Conservation (phyloP, 2,113 vertebrate species). For the Elephas maximus region DNA sequence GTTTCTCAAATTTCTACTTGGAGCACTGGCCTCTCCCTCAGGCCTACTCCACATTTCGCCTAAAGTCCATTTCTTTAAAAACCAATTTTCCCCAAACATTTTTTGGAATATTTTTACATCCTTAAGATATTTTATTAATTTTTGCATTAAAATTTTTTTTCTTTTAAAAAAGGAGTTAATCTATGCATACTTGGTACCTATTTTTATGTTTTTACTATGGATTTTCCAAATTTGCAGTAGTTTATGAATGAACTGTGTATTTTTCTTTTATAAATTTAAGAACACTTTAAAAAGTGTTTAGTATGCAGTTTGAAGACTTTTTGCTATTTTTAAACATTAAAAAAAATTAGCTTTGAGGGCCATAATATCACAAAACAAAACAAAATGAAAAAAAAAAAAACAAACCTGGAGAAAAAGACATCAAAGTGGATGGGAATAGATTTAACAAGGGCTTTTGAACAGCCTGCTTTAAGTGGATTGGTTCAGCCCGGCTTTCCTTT, state of each 20-base stretch:
- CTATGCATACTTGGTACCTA: background rate
- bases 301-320: background rate
- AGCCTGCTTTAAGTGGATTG: background rate
- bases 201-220: background rate
- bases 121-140: constrained; percentile 1
- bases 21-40: background rate
- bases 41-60: background rate
- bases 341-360: background rate
- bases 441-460: background rate
- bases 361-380: background rate
- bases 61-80: background rate
- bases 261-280: constrained; percentile 37
- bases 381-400: too few relatives aligned
- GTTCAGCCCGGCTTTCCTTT: background rate
- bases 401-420: background rate
- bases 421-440: background rate
- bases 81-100: background rate
- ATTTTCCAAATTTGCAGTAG: background rate
- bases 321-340: background rate
- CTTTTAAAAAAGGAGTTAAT: background rate
- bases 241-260: background rate
- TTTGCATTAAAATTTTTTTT: background rate
- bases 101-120: background rate
- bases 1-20: background rate
- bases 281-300: background rate